Evolutionary conservation across 2,888 invertebrate species (phyloP).

Genomic region (Cyaniris semiargus): DNA sequence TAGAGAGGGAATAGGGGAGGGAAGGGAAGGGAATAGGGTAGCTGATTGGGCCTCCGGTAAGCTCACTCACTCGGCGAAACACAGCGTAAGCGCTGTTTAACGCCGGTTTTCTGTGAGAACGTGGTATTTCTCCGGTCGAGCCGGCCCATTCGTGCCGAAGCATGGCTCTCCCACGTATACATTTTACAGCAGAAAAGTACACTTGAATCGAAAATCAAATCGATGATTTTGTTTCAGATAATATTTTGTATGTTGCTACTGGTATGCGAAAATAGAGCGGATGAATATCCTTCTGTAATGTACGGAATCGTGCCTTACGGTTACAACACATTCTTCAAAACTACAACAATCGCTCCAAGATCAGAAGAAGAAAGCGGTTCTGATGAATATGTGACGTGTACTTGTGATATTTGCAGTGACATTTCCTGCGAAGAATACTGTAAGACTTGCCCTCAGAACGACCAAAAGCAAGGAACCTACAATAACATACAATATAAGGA

Average conservation of each 20-base stretch:
- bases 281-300: not conserved
- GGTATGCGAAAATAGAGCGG: not conserved
- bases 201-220: no score
- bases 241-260: not conserved
- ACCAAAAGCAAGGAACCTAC: not conserved
- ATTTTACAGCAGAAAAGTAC: no score
- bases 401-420: constrained; percentile 40
- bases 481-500: not conserved
- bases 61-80: no score
- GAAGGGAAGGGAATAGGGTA: no score
- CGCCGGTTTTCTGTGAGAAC: no score
- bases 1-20: no score
- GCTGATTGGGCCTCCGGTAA: no score
- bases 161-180: no score
- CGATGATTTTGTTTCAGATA: not conserved
- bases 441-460: constrained; percentile 36
- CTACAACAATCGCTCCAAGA: constrained; percentile 33
- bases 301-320: not conserved
- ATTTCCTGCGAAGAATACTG: constrained; percentile 41
- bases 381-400: constrained; percentile 48
- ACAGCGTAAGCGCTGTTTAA: no score
- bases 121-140: no score
- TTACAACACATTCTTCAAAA: constrained; percentile 1
- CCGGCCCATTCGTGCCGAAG: no score
- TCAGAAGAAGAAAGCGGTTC: constrained; percentile 38